These are phyloP conservation scores for Blastomussa wellsi DNA, from an alignment of 92 coral and sea anemone species.

Conservation along the genomic window DNA sequence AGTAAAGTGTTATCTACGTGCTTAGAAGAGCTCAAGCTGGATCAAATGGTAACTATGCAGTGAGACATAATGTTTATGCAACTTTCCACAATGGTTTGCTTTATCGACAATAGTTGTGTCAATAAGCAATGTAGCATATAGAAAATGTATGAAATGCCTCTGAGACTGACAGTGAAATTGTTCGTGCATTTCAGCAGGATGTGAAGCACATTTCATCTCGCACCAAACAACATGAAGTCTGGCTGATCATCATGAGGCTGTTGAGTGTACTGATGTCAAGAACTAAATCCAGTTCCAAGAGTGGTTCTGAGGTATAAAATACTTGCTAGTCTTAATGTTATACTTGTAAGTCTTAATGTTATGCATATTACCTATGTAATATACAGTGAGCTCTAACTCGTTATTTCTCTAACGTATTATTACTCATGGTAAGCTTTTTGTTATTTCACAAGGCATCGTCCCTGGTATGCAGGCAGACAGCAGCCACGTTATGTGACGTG, in stretches of 20 bases:
- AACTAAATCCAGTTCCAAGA: slow-evolving; percentile 72
- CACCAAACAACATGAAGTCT: slow-evolving; percentile 83
- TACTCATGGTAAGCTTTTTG: too few relatives aligned
- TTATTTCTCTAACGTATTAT: too few relatives aligned
- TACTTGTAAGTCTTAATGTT: background rate
- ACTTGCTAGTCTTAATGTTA: too few relatives aligned
- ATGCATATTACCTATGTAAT: background rate
- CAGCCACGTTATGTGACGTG: slow-evolving; percentile 73
- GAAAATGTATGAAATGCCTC: background rate
- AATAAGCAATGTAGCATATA: background rate
- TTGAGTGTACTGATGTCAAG: slow-evolving; percentile 97
- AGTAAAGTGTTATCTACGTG: slow-evolving; percentile 74
- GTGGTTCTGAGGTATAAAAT: slow-evolving; percentile 64
- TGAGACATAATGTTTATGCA: background rate
- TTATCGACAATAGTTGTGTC: too few relatives aligned
- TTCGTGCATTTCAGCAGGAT: slow-evolving; percentile 33
- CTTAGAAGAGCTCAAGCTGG: slow-evolving; percentile 79
- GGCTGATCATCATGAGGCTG: slow-evolving; percentile 91
- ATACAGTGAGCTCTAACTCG: background rate
- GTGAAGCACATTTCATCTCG: slow-evolving; percentile 77
- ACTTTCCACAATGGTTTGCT: too few relatives aligned
- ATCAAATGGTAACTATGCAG: slow-evolving; percentile 57
- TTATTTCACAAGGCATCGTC: slow-evolving; percentile 64
- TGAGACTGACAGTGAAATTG: background rate
- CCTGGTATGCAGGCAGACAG: slow-evolving; percentile 78